Conservation (phyloP, 2,888 invertebrate species). For the Empis livida region DNA sequence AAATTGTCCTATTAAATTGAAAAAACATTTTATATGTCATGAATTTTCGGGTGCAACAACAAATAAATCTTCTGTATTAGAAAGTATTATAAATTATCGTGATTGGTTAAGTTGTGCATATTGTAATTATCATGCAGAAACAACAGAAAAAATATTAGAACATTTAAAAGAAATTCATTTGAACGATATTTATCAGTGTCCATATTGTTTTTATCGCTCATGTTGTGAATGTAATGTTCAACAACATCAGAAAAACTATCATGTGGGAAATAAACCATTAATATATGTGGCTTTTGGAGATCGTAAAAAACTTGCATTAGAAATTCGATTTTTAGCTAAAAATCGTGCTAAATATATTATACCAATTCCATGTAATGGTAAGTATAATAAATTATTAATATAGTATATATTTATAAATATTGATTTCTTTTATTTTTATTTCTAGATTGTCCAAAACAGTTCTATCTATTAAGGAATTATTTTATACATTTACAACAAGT, state of each 20-base stretch:
- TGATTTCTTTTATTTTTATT: slow-evolving; percentile 2
- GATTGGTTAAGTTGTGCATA: slow-evolving; percentile 46
- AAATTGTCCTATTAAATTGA: slow-evolving; percentile 26
- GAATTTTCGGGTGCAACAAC: neutral
- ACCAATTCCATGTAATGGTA: slow-evolving; percentile 8
- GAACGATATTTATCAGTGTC: slow-evolving; percentile 48
- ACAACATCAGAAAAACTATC: slow-evolving; percentile 9
- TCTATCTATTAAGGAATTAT: slow-evolving; percentile 7
- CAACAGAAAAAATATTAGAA: slow-evolving; percentile 36
- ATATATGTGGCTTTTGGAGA: slow-evolving; percentile 5
- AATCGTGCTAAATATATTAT: slow-evolving; percentile 13
- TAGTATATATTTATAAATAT: neutral
- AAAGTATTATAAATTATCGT: slow-evolving; percentile 22
- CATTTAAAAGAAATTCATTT: slow-evolving; percentile 52
- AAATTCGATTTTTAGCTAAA: slow-evolving; percentile 3
- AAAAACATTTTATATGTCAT: slow-evolving; percentile 29
- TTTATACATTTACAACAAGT: slow-evolving; percentile 6
- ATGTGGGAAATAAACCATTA: neutral
- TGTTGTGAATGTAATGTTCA: slow-evolving; percentile 7
- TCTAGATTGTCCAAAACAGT: slow-evolving; percentile 8
- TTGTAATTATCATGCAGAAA: slow-evolving; percentile 39
- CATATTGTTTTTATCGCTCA: slow-evolving; percentile 55
- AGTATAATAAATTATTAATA: too few species aligned
- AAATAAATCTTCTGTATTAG: neutral
- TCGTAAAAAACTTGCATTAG: neutral